Base-by-base conservation (phyloP, 2,888 invertebrate species). In the Dicranocentrus wangi region DNA sequence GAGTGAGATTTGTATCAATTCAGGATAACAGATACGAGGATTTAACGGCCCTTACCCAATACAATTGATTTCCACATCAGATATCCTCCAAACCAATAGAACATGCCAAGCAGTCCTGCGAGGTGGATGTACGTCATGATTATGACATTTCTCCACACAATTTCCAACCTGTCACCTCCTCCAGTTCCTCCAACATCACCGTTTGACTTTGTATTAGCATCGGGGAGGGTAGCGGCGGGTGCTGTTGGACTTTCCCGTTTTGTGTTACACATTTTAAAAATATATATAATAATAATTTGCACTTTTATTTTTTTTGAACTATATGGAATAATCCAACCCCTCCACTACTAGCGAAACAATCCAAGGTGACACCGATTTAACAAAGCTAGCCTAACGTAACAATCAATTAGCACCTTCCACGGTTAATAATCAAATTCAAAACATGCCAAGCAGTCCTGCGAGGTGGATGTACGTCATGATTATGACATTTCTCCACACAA, bases 111-210 rank as follows among this genome's bases (percentile, higher is more conserved):
- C 17, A 65, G 1, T 1, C 71, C 83, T 1, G 65, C 72, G 23
- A 65, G 8, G 60, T 83, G 83, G 60, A 83, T 77, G 19, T 72
- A 77, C 13, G 47, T 17, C 68, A 83, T 73, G 43, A 77, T 42
- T 3, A 81, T 60, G 0, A 83, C 81, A 83, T 83, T 83, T 60
- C 69, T 77, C 83, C 83, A 83, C 7, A 73, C 80, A 60, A 83
- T 83, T 21, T 39, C 55, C 76, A 55, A 53, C 27, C 51, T 70
- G 0, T 25, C 51, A 1, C 17, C 53, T 21, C 60, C 55, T 55
- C 23, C 19, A 21, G 5, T 7, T 3, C 3, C 47, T 10, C 28
- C 28, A 32, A 3, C 17, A 10, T 19, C 25, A 1, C 43, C 42
- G 23, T 42, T 55, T 7, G n/a, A 15, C 19, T 28, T 42, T 42